Evolutionary conservation across 2,113 vertebrate species (phyloP), one percentile per base, ranked within the genome.

Genomic region (Coptodon bakossiorum): DNA sequence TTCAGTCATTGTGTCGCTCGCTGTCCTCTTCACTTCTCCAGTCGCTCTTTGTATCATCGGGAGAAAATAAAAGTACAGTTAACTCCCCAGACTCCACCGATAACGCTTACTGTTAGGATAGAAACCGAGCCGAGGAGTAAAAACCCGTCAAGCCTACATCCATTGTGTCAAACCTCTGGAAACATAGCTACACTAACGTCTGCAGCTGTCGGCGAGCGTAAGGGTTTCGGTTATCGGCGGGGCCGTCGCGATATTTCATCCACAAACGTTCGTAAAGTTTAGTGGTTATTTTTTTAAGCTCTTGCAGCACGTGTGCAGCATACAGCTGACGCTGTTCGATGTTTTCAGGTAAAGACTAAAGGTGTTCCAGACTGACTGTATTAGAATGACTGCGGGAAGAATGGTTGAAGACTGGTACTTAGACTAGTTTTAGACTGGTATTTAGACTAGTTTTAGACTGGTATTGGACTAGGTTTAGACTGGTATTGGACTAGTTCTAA

Each of bases 381-480:
- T 5, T 29, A 3, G 12, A 57, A 57, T 57, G 13, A 13, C 1
- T 27, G 6, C 0, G 0, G 6, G 22, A 56, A 56, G 4, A 56
- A 27, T 24, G 7, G 11, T 56, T 56, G 6, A 13, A 54, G 10
- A 54, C 52, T 54, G 10, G 50, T 52, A n/a, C 9, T 50, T 2
- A 16, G 7, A 50, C 4, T 19, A 0, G 5, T n/a, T 3, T 53
- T 56, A 13, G 1, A 54, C 53, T 54, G 52, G 9, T 22, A 22
- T 29, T 29, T 29, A 29, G 29, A 29, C 29, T 29, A 29, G 4
- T 2, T 29, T 29, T 29, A 29, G 2, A 54, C 52, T 22, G 3
- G n/a, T 7, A 0, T 48, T 7, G 1, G 45, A 45, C 14, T 45
- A 6, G 0, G 13, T 43, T 0, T 43, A 12, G 11, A 43, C 11